Evolutionary conservation across 2,113 vertebrate species (phyloP).

Genomic region (Psephotus haematonotus): DNA sequence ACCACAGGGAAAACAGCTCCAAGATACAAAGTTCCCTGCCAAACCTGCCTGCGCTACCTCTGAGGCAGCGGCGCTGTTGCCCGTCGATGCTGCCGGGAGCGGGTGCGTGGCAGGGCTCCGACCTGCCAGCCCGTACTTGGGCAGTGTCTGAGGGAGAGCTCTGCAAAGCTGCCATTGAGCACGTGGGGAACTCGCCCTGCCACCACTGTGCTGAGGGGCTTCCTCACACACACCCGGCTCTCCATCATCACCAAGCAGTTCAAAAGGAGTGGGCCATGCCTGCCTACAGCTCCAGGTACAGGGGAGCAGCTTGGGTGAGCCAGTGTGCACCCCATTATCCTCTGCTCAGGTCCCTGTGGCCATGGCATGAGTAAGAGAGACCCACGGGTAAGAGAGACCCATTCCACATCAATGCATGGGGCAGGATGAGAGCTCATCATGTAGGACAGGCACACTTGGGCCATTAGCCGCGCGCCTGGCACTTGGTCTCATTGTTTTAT

Average conservation of each 20-base stretch:
- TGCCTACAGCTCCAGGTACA: neutral
- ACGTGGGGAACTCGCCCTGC: rapidly evolving
- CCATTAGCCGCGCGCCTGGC: neutral
- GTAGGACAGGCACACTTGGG: neutral
- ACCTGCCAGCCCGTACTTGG: rapidly evolving
- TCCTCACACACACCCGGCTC: rapidly evolving
- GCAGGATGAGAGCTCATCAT: neutral
- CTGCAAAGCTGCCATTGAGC: neutral
- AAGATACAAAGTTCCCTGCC: constrained; percentile 17
- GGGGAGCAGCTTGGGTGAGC: neutral
- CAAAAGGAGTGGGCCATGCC: neutral
- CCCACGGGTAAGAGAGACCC: neutral
- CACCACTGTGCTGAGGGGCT: neutral
- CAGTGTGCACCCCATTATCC: neutral
- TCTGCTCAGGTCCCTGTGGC: neutral
- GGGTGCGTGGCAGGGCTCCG: neutral
- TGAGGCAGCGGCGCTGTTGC: neutral
- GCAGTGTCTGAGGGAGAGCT: rapidly evolving
- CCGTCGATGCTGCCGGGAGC: rapidly evolving
- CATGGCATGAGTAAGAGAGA: neutral
- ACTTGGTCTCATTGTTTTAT: neutral
- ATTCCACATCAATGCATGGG: neutral
- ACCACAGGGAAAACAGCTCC: neutral
- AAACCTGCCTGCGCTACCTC: neutral
- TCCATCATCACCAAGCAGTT: rapidly evolving